A percentile compares a stretch with the other conserved stretches of the same genome.
phyloP scores from a whole-genome alignment of 1,140 invertebrate genomes.

The Telenomus remus region DNA sequence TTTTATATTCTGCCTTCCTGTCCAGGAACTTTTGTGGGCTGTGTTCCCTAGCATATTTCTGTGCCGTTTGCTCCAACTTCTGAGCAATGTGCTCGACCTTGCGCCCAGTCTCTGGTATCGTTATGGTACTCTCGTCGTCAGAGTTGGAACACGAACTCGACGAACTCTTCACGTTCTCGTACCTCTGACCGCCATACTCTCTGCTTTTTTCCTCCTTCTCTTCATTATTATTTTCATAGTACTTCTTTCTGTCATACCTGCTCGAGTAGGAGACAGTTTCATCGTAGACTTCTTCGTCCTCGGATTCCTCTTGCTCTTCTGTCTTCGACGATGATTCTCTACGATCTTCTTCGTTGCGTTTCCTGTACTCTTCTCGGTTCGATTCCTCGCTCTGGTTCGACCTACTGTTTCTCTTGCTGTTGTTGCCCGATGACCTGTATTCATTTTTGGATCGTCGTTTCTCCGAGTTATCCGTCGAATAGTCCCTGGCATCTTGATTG shows the following conservation, averaged over 20 bases:
- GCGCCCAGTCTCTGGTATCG: constrained; percentile 69
- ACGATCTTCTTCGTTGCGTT: constrained; percentile 51
- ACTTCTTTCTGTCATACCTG: constrained; percentile 65
- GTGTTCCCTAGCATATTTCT: constrained; percentile 72
- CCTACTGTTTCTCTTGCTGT: constrained; percentile 56
- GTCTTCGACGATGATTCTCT: constrained; percentile 36
- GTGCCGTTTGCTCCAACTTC: constrained; percentile 73
- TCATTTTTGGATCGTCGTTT: constrained; percentile 47
- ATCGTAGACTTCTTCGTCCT: constrained; percentile 66
- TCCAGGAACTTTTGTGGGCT: constrained; percentile 72
- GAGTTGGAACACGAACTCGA: constrained; percentile 66
- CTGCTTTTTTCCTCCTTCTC: constrained; percentile 36
- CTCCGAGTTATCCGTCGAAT: constrained; percentile 48
- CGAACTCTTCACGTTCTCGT: constrained; percentile 68
- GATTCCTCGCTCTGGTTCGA: constrained; percentile 43
- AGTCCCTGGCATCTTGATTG: constrained; percentile 57
- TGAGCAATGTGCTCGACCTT: constrained; percentile 75
- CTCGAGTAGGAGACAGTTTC: constrained; percentile 53
- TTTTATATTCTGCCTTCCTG: constrained; percentile 64
- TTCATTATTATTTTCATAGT: constrained; percentile 61
- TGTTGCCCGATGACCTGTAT: constrained; percentile 30
- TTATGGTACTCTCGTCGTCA: constrained; percentile 72
- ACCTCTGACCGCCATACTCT: constrained; percentile 61
- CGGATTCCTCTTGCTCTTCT: constrained; percentile 63
- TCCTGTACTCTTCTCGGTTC: constrained; percentile 34